These are phyloP conservation scores for Neogale vison DNA, from an alignment of 2,113 vertebrate genomes.

Conservation along the genomic window DNA sequence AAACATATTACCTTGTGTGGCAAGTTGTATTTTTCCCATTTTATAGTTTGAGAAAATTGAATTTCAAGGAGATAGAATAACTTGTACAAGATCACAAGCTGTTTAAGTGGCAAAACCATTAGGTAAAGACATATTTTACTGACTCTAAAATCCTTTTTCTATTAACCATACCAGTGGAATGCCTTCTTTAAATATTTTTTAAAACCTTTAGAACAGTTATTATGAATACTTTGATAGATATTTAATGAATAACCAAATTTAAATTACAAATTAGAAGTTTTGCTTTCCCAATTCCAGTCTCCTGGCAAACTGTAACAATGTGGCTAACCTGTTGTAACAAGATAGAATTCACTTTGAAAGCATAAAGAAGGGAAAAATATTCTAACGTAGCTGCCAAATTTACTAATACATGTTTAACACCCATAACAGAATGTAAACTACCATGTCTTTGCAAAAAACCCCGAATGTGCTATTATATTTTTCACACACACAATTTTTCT, in stretches of 20 bases:
- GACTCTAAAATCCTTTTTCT: conserved; percentile 17
- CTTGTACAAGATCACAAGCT: neutral
- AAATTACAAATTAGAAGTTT: conserved; percentile 46
- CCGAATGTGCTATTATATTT: neutral
- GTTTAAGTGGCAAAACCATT: neutral
- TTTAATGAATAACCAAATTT: neutral
- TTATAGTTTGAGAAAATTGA: conserved; percentile 34
- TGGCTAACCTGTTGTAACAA: neutral
- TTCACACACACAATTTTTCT: neutral
- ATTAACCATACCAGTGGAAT: neutral
- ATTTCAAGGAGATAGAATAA: neutral
- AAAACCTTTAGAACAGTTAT: neutral
- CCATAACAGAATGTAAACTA: conserved; percentile 1
- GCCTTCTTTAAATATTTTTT: conserved; percentile 16
- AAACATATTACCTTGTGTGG: neutral
- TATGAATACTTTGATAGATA: neutral
- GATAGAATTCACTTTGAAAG: conserved; percentile 17
- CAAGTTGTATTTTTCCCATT: neutral
- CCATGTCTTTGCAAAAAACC: neutral
- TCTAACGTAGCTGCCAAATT: neutral
- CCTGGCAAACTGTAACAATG: neutral
- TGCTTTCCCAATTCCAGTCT: neutral
- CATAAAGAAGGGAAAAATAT: neutral
- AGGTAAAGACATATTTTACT: neutral
- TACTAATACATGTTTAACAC: neutral